phyloP scores from a whole-genome alignment of 2,797 vertebrate species.

The Okamejei kenojei region DNA sequence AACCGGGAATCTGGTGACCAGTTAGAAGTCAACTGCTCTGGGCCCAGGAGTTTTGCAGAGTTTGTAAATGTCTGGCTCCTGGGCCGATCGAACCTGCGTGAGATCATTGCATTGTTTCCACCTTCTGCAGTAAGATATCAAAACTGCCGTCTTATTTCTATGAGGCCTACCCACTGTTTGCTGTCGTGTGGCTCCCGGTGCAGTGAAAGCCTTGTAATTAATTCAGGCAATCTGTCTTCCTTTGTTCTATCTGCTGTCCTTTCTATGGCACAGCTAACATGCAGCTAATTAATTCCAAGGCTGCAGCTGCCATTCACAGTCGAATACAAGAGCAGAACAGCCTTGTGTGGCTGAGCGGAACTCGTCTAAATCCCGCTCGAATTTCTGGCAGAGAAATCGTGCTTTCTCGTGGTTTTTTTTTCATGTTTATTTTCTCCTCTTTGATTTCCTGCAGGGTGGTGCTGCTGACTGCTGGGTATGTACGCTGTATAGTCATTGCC shows the following conservation, averaged over 20 bases:
- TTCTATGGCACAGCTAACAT: neutral
- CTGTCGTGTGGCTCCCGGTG: neutral
- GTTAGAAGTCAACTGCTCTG: neutral
- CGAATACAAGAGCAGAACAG: neutral
- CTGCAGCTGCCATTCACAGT: neutral
- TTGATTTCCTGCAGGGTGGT: neutral
- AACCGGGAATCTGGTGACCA: neutral
- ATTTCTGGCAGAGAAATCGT: neutral
- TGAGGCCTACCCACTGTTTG: neutral
- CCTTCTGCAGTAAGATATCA: neutral
- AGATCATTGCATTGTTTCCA: neutral
- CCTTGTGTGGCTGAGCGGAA: neutral
- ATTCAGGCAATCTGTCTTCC: constrained; percentile 26
- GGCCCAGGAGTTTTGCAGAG: neutral
- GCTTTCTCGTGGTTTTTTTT: neutral
- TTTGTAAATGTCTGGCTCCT: neutral
- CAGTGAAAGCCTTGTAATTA: neutral
- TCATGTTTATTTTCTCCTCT: neutral
- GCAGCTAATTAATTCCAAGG: neutral
- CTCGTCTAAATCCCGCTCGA: neutral
- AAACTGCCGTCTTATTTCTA: neutral
- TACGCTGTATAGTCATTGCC: neutral
- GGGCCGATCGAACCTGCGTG: neutral
- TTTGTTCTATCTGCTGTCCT: neutral
- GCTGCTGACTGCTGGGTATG: neutral